Evolutionary conservation across 2,888 invertebrate genomes (phyloP).

Genomic region (Volucella inanis): DNA sequence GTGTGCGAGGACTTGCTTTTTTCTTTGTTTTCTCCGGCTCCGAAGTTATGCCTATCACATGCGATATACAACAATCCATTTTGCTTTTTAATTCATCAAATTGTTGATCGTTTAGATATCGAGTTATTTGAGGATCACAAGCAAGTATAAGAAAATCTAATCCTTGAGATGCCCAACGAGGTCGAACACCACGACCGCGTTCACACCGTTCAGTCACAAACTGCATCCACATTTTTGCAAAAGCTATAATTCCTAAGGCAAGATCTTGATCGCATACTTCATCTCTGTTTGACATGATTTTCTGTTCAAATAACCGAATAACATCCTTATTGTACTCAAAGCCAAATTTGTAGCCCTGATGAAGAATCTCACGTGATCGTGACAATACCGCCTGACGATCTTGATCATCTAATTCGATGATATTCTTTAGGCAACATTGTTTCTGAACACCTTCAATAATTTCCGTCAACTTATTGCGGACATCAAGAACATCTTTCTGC

Average conservation of each 20-base stretch:
- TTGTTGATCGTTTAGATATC: constrained; percentile 89
- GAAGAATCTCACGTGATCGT: constrained; percentile 89
- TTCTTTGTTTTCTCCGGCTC: constrained; percentile 83
- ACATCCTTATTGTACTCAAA: constrained; percentile 89
- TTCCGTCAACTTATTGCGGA: constrained; percentile 82
- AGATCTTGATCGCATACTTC: constrained; percentile 82
- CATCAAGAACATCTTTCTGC: constrained; percentile 83
- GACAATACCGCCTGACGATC: constrained; percentile 86
- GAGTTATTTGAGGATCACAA: constrained; percentile 92
- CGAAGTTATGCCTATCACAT: constrained; percentile 89
- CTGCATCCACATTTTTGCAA: constrained; percentile 94
- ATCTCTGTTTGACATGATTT: constrained; percentile 82
- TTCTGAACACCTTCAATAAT: constrained; percentile 81
- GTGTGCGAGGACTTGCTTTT: constrained; percentile 82
- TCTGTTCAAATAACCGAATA: constrained; percentile 84
- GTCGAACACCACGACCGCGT: constrained; percentile 90
- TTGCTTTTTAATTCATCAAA: constrained; percentile 90
- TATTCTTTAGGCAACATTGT: constrained; percentile 80
- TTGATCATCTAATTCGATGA: constrained; percentile 80
- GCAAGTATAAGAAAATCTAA: constrained; percentile 93
- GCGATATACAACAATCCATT: constrained; percentile 94
- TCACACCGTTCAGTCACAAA: constrained; percentile 94
- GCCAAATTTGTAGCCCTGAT: constrained; percentile 94
- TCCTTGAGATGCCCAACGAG: constrained; percentile 95
- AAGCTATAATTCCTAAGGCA: constrained; percentile 86